Evolutionary conservation across 2,888 invertebrate genomes (phyloP), one percentile per base, ranked within the genome.

Genomic region (Tipula lateralis): DNA sequence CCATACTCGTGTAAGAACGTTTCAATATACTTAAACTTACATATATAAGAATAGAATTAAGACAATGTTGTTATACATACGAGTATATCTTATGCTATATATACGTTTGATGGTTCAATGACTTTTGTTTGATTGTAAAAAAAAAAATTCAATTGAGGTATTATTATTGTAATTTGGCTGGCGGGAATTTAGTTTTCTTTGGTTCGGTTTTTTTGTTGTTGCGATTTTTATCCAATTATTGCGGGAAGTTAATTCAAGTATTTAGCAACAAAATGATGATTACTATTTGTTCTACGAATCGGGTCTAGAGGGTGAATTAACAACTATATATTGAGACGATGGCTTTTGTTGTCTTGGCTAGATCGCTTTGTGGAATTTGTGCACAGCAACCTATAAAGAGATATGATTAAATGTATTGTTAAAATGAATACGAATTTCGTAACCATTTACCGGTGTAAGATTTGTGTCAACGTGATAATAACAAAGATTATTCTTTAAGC

Each of bases 231-330:
- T 66, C 66, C 66, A 66, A 66, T 66, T 66, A 66, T 66, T 66
- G 66, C 66, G 66, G 66, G 66, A 66, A 66, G 66, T 66, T 66
- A 66, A 66, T 66, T 66, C 66, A 66, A 66, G 66, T 66, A 66
- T 66, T 66, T 66, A 66, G 66, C 9, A 66, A 66, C 24, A 66
- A 66, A 66, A 66, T 66, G 66, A 66, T 66, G 66, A 66, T 66
- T 66, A 66, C 24, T 66, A 66, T 66, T 66, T 66, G 66, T 66
- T 66, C 66, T 66, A 24, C 12, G 24, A 66, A 66, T 24, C 66
- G 24, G n/a, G 66, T 66, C 66, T 66, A 66, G 66, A 66, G 66
- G 66, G 66, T 66, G 66, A 66, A 66, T 66, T 24, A 50, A 50
- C n/a, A n/a, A n/a, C n/a, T n/a, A 13, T 39, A 50, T 50, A 12